Evolutionary conservation across 2,888 invertebrate species (phyloP), one percentile per base, ranked within the genome.

Genomic region (Steromphala cineraria): DNA sequence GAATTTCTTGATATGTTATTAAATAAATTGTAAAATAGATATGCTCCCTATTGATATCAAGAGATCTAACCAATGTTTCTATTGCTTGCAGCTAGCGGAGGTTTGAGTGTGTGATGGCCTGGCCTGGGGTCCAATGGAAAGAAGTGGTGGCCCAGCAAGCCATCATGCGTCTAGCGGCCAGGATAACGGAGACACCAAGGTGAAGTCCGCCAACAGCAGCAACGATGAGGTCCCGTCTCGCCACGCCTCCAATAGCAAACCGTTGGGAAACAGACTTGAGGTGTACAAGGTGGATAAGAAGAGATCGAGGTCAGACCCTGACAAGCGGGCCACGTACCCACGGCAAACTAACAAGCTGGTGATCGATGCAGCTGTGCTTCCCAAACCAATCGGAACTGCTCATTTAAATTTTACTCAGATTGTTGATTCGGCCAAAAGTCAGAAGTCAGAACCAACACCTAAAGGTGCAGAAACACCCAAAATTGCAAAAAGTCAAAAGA

Each of bases 71-170:
- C 10, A n/a, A 17, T n/a, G n/a, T 71, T 7, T 40, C 2, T 71
- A 10, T 71, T 31, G 10, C 2, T 71, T 71, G 13, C 71, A 71
- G 71, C 19, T 71, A 71, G 71, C 19, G 36, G 19, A 19, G 71
- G 19, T 1, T 15, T 71, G 71, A 71, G 31, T 71, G 36, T 71
- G 81, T 79, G 62, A 79, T 80, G 83, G 83, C 77, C 31, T 40
- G 31, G 71, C 74, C 79, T 15, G 76, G 52, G 74, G 67, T 67
- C 83, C 80, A 53, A 83, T 83, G 83, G 83, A 81, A 77, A 76
- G 79, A 75, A 75, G 74, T 67, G 79, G 79, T 79, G 78, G 80
- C 77, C 81, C 71, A 81, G 83, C 67, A 46, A 79, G 78, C 79
- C 79, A 76, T 76, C 76, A 76, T 76, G 76, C 36, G 55, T 28